Evolutionary conservation across 2,113 vertebrate genomes (phyloP).

Genomic region (Sakesphorus luctuosus): DNA sequence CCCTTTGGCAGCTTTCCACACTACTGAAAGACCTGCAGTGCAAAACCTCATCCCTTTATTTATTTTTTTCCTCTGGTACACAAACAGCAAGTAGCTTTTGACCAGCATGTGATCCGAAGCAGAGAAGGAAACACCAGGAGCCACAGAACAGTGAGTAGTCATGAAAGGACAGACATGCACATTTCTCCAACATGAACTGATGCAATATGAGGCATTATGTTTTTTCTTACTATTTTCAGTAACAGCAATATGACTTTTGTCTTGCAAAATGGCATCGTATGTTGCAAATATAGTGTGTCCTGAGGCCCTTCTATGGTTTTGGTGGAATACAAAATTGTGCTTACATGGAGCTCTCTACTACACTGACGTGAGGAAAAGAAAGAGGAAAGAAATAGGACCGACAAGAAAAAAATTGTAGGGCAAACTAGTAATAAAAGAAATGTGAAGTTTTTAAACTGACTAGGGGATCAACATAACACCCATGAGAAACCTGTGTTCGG

Average conservation of each 20-base stretch:
- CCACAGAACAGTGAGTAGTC: background rate
- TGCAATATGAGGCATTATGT: background rate
- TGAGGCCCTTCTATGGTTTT: background rate
- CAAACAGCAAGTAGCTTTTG: background rate
- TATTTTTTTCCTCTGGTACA: background rate
- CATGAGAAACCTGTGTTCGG: background rate
- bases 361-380: background rate
- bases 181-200: background rate
- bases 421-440: constrained; percentile 23
- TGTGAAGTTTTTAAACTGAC: background rate
- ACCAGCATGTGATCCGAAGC: background rate
- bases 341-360: background rate
- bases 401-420: constrained; percentile 23
- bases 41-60: background rate
- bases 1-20: background rate
- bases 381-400: background rate
- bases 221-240: background rate
- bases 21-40: background rate
- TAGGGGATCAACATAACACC: background rate
- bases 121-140: background rate
- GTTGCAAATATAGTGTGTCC: background rate
- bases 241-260: background rate
- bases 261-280: background rate
- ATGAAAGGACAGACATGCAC: background rate
- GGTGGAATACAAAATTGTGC: background rate